Conservation (phyloP, 2,888 invertebrate genomes). For the Hedya salicella region DNA sequence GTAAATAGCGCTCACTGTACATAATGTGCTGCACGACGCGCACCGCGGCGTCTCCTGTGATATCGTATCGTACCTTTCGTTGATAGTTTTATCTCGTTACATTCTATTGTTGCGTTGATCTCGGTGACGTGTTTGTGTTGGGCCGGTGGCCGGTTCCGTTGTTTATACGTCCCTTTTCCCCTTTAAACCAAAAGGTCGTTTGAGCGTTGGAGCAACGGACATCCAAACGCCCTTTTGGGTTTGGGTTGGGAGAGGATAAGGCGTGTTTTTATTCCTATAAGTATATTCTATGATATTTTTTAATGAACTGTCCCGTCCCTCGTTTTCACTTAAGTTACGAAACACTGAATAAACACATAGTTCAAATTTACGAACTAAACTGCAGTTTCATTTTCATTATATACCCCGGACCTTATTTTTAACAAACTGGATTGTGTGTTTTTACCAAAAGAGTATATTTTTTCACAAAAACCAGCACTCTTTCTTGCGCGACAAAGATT, state of each 20-base stretch:
- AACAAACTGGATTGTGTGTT: no score
- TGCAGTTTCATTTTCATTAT: constrained; percentile 53
- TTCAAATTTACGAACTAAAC: constrained; percentile 54
- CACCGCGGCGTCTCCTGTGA: constrained; percentile 43
- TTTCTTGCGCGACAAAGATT: no score
- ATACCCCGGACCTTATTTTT: no score
- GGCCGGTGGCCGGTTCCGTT: constrained; percentile 23
- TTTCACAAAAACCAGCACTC: no score
- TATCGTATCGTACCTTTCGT: constrained; percentile 44
- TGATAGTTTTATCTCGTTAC: constrained; percentile 45
- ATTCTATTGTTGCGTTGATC: constrained; percentile 45
- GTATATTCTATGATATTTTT: constrained; percentile 58
- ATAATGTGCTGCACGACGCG: constrained; percentile 40
- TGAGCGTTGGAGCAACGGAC: neutral
- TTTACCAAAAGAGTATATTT: no score
- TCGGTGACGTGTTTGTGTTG: constrained; percentile 38
- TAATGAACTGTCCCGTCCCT: constrained; percentile 81
- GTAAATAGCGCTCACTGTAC: constrained; percentile 41
- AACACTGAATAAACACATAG: constrained; percentile 71
- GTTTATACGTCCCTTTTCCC: constrained; percentile 18
- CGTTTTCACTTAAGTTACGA: constrained; percentile 70
- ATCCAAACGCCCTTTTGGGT: constrained; percentile 14
- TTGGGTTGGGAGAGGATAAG: constrained; percentile 18
- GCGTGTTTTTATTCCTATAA: constrained; percentile 47
- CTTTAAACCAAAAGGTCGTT: neutral